phyloP scores from a whole-genome alignment of 1,140 invertebrate species.

The Neotoxoptera formosana region DNA sequence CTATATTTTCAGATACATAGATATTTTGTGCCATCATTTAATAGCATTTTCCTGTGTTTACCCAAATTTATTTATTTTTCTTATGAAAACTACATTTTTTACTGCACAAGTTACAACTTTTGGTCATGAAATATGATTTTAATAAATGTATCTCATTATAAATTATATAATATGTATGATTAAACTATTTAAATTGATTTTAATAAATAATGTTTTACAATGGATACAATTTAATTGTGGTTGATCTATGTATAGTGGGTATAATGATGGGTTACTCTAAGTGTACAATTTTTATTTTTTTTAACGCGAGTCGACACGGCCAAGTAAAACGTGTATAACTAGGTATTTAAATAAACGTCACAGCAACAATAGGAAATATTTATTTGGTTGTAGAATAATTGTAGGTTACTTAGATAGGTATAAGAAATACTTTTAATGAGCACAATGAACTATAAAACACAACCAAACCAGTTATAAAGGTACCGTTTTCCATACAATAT shows the following conservation, averaged over 20 bases:
- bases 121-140: too few species aligned
- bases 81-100: background rate
- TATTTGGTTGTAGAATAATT: background rate
- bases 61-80: too few species aligned
- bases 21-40: too few species aligned
- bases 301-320: background rate
- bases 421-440: constrained; percentile 44
- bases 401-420: background rate
- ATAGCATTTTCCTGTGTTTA: too few species aligned
- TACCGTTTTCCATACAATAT: constrained; percentile 42
- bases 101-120: too few species aligned
- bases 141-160: too few species aligned
- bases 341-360: background rate
- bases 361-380: background rate
- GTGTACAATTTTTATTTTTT: background rate
- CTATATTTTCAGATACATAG: too few species aligned
- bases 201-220: background rate
- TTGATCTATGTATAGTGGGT: background rate
- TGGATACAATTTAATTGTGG: too few species aligned
- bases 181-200: background rate
- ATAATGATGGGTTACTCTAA: background rate
- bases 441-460: constrained; percentile 54
- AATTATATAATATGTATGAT: background rate
- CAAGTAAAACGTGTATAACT: background rate
- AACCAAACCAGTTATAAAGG: constrained; percentile 52